Base-by-base conservation (phyloP, 2,797 vertebrate genomes). In the Lagodon rhomboides region DNA sequence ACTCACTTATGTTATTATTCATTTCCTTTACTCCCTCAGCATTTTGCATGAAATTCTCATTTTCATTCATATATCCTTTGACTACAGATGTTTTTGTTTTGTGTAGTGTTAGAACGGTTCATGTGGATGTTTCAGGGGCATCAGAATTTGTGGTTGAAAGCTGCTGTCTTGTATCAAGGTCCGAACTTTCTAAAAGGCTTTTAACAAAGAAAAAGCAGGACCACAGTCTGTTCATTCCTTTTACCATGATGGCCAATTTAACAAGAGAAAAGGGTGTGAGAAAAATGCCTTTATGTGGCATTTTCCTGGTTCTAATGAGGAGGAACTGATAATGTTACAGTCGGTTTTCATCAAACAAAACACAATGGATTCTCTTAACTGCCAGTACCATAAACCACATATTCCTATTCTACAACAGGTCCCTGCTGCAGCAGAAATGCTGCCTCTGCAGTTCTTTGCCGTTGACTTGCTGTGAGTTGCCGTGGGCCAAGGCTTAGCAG, bases 381-480 rank as follows among this genome's bases (percentile, higher is more conserved):
- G 3, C 63, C 30, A 50, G 11, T 38, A 43, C 1, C 38, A 23
- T 4, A 23, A 67, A 47, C 2, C 1, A 13, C 18, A 0, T 65
- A 30, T 34, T 66, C 4, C 53, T 30, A 0, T 43, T 30, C 54
- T n/a, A 3, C 20, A 34, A 62, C 65, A 63, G 38, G 30, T 12
- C 16, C 25, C 55, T 44, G 47, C 71, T 53, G 82, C 25, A 30
- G 66, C 20, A 79, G 47, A 77, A 84, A 58, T 0, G 77, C 78
- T 73, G 73, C 78, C 54, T 73, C 78, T 9, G 80, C 69, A 80
- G 18, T 78, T 74, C 22, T 51, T 23, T 22, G 22, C 25, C 2
- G 8, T 27, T 41, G 15, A 15, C 30, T 66, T 69, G 30, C 47
- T 44, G 59, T 1, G 12, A 17, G 41, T 51, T 7, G 13, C 18